Evolutionary conservation across 2,113 vertebrate genomes (phyloP).

Genomic region (Leiothrix lutea): DNA sequence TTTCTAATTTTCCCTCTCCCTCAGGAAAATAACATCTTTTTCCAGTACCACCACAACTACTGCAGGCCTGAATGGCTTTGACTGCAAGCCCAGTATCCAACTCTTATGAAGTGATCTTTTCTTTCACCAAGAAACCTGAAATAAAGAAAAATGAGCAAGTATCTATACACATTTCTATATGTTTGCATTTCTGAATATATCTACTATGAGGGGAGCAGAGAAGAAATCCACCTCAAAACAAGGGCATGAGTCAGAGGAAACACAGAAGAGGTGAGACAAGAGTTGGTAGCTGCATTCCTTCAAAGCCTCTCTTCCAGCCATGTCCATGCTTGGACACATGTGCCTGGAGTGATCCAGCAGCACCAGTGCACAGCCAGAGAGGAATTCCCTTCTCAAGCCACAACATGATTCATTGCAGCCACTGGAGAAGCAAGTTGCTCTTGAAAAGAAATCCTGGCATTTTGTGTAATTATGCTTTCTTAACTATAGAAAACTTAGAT

Average conservation of each 20-base stretch:
- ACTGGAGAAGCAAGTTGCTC: background rate
- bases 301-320: background rate
- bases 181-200: background rate
- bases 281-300: background rate
- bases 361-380: background rate
- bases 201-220: background rate
- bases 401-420: background rate
- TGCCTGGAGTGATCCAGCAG: background rate
- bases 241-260: background rate
- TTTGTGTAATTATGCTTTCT: background rate
- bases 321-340: rapidly evolving
- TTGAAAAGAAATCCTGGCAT: background rate
- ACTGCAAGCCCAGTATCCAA: background rate
- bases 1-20: slow-evolving; percentile 8
- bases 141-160: background rate
- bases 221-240: slow-evolving; percentile 10
- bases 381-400: background rate
- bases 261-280: background rate
- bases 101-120: background rate
- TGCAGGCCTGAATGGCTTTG: background rate
- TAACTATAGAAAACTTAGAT: background rate
- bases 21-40: slow-evolving; percentile 16
- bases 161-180: background rate
- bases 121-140: background rate
- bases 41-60: background rate